phyloP scores from a whole-genome alignment of 2,888 invertebrate genomes.

The Lutraria lutraria region DNA sequence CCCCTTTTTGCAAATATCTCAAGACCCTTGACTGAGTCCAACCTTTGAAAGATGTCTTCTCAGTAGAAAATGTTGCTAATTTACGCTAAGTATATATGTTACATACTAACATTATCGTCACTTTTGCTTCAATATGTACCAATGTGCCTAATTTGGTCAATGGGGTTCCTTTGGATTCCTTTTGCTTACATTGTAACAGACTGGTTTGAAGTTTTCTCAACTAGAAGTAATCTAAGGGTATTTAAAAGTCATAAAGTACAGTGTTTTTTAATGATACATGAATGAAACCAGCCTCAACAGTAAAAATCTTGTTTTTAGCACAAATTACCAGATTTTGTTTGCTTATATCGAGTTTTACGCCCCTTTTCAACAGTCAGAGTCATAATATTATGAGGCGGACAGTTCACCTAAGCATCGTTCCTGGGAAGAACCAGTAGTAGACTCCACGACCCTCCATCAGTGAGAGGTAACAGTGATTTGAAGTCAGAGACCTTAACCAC shows the following conservation, averaged over 20 bases:
- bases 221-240: not conserved
- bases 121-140: constrained; percentile 11
- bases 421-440: too few relatives aligned
- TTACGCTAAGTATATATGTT: constrained; percentile 24
- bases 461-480: too few relatives aligned
- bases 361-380: too few relatives aligned
- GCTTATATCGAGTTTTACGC: too few relatives aligned
- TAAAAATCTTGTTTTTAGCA: not conserved
- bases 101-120: not conserved
- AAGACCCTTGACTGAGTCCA: not conserved
- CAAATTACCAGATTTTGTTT: too few relatives aligned
- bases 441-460: too few relatives aligned
- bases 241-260: not conserved
- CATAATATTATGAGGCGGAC: too few relatives aligned
- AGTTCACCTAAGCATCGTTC: too few relatives aligned
- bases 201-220: not conserved
- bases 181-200: not conserved
- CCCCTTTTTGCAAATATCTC: not conserved
- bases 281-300: not conserved
- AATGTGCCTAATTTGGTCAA: constrained; percentile 35
- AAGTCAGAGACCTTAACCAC: too few relatives aligned
- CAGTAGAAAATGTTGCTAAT: constrained; percentile 24
- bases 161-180: constrained; percentile 28
- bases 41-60: not conserved
- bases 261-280: not conserved